Base-by-base conservation (phyloP, 2,888 invertebrate species). In the Heteromurus nitidus region DNA sequence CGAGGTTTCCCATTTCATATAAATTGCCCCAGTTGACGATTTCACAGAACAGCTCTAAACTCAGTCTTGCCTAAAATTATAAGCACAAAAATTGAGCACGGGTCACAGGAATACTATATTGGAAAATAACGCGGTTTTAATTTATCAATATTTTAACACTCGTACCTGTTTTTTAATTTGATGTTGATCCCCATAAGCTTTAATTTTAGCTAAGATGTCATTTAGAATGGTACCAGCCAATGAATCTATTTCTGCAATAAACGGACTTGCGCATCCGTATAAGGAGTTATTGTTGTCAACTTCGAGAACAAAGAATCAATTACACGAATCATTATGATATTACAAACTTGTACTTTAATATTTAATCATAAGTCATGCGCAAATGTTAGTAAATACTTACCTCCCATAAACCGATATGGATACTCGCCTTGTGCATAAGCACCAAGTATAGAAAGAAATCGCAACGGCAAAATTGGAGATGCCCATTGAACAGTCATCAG, bases 251-350 rank as follows among this genome's bases (percentile, higher is more conserved):
- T 95, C 95, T 1, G 91, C 90, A 67, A 97, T 90, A 89, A 96
- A 98, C 89, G 96, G 95, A 16, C 93, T 92, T 90, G 97, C 97
- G 13, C 94, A 93, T 7, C 97, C 97, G 88, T 98, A 98, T 50
- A 98, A 90, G 77, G 94, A 92, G 89, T 98, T 97, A 89, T 98
- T 98, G 2, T 97, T 96, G 88, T 97, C 94, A 82, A 98, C 96
- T 92, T 93, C 16, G 11, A 5, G 16, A 47, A 47, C n/a, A 47
- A 47, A 47, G 3, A 5, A 47, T 47, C 7, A 36, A 36, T 36
- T 36, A 36, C 5, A 36, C 36, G 36, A 36, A 36, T 55, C 7
- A 7, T 3, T 60, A 3, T 28, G n/a, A 28, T 60, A 28, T 28
- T 60, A 62, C 30, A 22, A 5, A 67, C 13, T n/a, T 18, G 20